These are phyloP conservation scores for Agriotes lineatus DNA, from an alignment of 2,888 invertebrate species.

Conservation along the genomic window DNA sequence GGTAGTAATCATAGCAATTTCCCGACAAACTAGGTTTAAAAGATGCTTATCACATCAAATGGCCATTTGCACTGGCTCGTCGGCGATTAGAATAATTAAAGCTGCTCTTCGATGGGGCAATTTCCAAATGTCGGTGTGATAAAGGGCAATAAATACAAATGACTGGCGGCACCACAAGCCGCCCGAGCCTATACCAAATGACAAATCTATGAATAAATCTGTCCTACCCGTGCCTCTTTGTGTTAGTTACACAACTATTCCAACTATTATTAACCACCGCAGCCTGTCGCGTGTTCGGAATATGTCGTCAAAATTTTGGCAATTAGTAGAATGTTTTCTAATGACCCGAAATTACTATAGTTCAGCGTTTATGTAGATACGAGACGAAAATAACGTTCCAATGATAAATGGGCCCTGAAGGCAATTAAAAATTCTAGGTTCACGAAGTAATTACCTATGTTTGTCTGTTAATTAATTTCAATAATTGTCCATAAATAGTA, in stretches of 20 bases:
- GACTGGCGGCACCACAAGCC: too few relatives aligned
- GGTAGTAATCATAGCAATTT: constrained; percentile 12
- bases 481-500: too few relatives aligned
- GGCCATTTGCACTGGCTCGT: background rate
- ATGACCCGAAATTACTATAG: too few relatives aligned
- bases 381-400: too few relatives aligned
- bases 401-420: too few relatives aligned
- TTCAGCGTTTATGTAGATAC: too few relatives aligned
- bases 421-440: too few relatives aligned
- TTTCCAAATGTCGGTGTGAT: background rate
- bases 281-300: background rate
- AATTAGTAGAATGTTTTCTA: background rate
- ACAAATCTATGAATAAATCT: constrained; percentile 11
- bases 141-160: too few relatives aligned
- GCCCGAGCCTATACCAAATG: background rate
- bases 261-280: background rate
- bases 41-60: constrained; percentile 10
- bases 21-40: constrained; percentile 3
- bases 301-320: background rate
- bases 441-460: too few relatives aligned
- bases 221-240: background rate
- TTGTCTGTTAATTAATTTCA: too few relatives aligned
- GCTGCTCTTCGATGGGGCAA: background rate
- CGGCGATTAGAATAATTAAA: constrained; percentile 11
- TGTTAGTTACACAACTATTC: background rate